Evolutionary conservation across 53 echinoderm and acorn worm species (phyloP).

Genomic region (Glandiceps talaboti): DNA sequence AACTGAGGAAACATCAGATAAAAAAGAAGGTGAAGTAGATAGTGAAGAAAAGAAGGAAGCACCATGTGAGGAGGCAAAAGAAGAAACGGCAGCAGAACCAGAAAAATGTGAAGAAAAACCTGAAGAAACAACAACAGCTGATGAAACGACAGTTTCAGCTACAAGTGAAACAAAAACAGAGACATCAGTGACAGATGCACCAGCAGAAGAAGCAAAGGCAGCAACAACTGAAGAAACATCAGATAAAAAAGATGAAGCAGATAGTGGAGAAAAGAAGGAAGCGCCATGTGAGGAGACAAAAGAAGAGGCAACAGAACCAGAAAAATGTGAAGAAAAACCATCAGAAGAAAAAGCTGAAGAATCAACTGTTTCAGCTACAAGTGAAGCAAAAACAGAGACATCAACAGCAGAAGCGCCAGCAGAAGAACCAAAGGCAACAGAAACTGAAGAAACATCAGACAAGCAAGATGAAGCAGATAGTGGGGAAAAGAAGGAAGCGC

Average conservation of each 20-base stretch:
- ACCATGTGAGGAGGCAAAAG: too few species aligned
- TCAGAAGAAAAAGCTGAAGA: background rate
- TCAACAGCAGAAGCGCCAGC: background rate
- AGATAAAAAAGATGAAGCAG: background rate
- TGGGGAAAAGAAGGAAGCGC: too few species aligned
- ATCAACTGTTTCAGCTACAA: too few species aligned
- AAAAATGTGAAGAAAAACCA: background rate
- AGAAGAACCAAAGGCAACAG: background rate
- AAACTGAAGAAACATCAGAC: background rate
- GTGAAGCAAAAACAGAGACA: background rate
- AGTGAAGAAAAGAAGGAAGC: too few species aligned
- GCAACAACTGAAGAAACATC: background rate
- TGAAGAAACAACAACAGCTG: too few species aligned
- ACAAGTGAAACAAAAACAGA: background rate
- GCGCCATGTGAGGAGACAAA: background rate
- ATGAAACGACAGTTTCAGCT: background rate
- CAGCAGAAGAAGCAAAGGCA: background rate
- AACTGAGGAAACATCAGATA: too few species aligned
- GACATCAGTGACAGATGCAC: background rate
- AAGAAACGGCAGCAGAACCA: too few species aligned
- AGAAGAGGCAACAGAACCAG: background rate
- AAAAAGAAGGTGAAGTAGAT: too few species aligned
- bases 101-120: too few species aligned
- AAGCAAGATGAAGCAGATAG: background rate
- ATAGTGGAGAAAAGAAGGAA: background rate